phyloP scores from a whole-genome alignment of 92 coral and sea anemone genomes.

The Siderastrea radians region DNA sequence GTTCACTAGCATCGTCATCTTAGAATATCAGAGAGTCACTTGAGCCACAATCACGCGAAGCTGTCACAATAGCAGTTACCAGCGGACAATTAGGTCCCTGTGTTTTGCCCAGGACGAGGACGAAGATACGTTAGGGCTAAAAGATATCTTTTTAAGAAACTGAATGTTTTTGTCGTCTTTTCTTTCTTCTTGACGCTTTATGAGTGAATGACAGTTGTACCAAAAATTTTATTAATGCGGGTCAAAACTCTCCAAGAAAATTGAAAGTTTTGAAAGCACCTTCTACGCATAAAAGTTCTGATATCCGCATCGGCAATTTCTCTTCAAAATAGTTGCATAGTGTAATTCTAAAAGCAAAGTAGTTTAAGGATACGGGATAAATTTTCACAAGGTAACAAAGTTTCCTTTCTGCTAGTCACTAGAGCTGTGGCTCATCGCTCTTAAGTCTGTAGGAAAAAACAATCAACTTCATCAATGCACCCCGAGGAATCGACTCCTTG shows the following conservation, averaged over 20 bases:
- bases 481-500: no score
- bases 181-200: no score
- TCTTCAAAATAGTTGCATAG: no score
- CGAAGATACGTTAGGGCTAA: slow-evolving; percentile 84
- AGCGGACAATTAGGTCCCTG: slow-evolving; percentile 1
- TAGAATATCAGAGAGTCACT: not conserved
- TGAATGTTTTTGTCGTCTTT: not conserved
- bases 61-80: not conserved
- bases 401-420: no score
- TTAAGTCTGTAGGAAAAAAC: no score
- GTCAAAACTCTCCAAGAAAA: not conserved
- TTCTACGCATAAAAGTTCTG: not conserved
- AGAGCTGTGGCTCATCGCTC: no score
- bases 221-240: not conserved
- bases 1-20: not conserved
- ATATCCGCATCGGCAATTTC: no score
- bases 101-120: slow-evolving; percentile 79
- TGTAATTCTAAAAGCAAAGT: no score
- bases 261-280: not conserved
- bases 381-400: no score
- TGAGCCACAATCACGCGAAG: not conserved
- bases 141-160: no score
- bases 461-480: no score
- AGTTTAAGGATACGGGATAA: no score
- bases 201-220: not conserved